Conservation (phyloP, 1,140 invertebrate species). For the Bombus superbus region DNA sequence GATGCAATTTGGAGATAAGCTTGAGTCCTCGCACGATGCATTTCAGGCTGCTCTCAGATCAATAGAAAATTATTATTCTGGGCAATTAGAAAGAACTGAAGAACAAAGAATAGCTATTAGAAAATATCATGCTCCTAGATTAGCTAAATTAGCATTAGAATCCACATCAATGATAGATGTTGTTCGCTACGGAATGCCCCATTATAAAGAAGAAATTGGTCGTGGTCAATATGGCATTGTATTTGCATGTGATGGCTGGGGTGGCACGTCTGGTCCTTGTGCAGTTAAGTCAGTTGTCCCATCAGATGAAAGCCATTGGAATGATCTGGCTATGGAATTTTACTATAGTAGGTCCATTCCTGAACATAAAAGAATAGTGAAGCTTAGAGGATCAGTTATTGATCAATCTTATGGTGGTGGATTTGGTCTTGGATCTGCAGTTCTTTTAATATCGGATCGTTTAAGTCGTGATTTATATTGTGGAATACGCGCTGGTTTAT, state of each 20-base stretch:
- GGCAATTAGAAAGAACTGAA: slow-evolving; percentile 91
- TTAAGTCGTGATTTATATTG: slow-evolving; percentile 91
- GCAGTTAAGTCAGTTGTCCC: slow-evolving; percentile 96
- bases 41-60: slow-evolving; percentile 88
- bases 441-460: slow-evolving; percentile 90
- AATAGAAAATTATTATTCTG: slow-evolving; percentile 88
- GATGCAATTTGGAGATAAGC: slow-evolving; percentile 87
- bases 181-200: slow-evolving; percentile 90
- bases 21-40: slow-evolving; percentile 87
- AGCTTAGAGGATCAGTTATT: slow-evolving; percentile 92
- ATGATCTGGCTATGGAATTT: slow-evolving; percentile 96
- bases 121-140: slow-evolving; percentile 91
- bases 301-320: slow-evolving; percentile 95
- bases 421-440: slow-evolving; percentile 86
- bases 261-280: slow-evolving; percentile 86
- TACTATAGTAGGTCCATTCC: slow-evolving; percentile 94
- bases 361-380: slow-evolving; percentile 92
- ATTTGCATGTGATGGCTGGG: slow-evolving; percentile 92
- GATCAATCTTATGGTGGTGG: slow-evolving; percentile 89
- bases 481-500: slow-evolving; percentile 88
- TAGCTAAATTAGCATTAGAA: slow-evolving; percentile 93
- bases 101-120: slow-evolving; percentile 90
- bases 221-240: slow-evolving; percentile 97
- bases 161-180: slow-evolving; percentile 92
- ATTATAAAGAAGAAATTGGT: slow-evolving; percentile 91